Conservation (phyloP, 2,797 vertebrate species). For the Nyctibius grandis region DNA sequence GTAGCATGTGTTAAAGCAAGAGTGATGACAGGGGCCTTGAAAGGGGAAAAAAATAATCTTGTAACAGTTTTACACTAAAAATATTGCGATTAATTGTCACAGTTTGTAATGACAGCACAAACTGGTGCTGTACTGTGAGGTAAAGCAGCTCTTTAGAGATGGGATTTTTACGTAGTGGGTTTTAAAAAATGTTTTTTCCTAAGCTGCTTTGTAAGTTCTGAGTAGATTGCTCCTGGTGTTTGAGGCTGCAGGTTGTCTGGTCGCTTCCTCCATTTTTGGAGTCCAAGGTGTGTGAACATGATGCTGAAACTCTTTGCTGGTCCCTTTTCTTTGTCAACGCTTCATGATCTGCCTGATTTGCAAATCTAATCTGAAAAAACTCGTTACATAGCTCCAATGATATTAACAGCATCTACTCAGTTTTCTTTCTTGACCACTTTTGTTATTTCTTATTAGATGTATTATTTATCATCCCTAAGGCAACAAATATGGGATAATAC, state of each 20-base stretch:
- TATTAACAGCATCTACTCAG: background rate
- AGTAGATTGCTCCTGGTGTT: background rate
- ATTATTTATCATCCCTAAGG: background rate
- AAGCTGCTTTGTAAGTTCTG: background rate
- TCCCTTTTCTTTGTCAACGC: background rate
- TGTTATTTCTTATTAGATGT: background rate
- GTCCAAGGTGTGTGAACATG: background rate
- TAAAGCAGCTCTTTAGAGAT: background rate
- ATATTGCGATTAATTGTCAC: fast-evolving
- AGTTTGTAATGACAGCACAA: background rate
- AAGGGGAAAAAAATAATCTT: background rate
- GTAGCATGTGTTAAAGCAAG: background rate
- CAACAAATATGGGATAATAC: background rate
- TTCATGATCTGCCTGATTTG: background rate
- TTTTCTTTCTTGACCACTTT: background rate
- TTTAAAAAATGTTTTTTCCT: background rate
- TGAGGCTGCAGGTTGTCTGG: background rate
- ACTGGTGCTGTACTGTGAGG: background rate
- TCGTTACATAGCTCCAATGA: fast-evolving
- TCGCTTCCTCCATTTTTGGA: fast-evolving
- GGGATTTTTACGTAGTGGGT: too few relatives aligned
- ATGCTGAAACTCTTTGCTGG: background rate
- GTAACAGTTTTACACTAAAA: background rate
- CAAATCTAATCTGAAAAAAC: background rate
- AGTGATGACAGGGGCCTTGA: background rate